Evolutionary conservation across 2,113 vertebrate species (phyloP), one percentile per base, ranked within the genome.

Genomic region (Pipa parva): DNA sequence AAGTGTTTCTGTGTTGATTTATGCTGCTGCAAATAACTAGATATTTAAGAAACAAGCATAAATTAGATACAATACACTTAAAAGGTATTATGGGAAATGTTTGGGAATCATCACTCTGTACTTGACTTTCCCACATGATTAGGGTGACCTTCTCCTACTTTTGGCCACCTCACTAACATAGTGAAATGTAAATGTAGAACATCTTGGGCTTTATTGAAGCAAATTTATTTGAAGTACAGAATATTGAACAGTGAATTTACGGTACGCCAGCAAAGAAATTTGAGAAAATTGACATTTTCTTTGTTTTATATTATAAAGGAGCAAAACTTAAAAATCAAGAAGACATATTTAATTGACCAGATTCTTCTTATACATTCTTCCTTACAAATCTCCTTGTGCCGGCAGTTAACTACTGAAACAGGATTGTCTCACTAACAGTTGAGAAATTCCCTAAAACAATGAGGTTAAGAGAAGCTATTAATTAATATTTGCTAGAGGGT

Each of bases 401-500:
- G 57, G 48, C 31, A 59, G 27, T 26, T 12, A 29, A 17, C 27
- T 36, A 70, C 39, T 24, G 48, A 54, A 70, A 61, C 58, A 52
- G 22, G 25, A 70, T 59, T 13, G 21, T 54, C 17, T 70, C 48
- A 70, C 48, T 58, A 61, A 59, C 66, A 70, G 36, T 51, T 60
- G 60, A 28, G 18, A 50, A 61, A 45, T 36, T 39, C 45, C 10
- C 29, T 70, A 49, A 70, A 61, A 70, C 66, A 70, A 70, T 54
- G 58, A 59, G 58, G 57, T 70, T 70, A 70, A 61, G 48, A 70
- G 58, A 45, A 45, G 31, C 36, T 45, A 45, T 70, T 60, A 60
- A 6, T 70, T 70, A 70, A 58, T 45, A 54, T 70, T 70, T 70
- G 48, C 57, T 61, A 61, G 58, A 59, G 58, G 66, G 58, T 61